These are phyloP conservation scores for Cantharis rustica DNA, from an alignment of 2,888 invertebrate species.

Conservation along the genomic window DNA sequence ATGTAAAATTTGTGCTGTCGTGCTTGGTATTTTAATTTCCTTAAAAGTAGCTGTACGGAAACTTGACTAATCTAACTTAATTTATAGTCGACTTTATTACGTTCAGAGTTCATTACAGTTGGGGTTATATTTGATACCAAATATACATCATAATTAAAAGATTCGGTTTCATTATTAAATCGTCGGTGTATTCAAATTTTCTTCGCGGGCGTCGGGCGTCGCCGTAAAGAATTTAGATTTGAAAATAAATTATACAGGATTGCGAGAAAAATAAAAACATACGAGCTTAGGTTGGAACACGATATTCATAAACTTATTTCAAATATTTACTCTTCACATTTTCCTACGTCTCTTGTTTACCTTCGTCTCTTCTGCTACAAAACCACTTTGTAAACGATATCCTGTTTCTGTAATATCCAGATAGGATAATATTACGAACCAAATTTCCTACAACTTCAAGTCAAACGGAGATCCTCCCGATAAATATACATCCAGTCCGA, in stretches of 20 bases:
- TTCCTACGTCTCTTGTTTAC: slow-evolving; percentile 43
- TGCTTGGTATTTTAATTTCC: slow-evolving; percentile 31
- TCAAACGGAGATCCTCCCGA: background rate
- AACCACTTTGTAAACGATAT: slow-evolving; percentile 40
- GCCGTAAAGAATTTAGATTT: background rate
- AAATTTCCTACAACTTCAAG: slow-evolving; percentile 9
- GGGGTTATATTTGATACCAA: slow-evolving; percentile 24
- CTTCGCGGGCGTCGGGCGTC: background rate
- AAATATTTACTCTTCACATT: slow-evolving; percentile 39
- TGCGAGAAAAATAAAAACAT: background rate
- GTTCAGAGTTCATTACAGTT: slow-evolving; percentile 26
- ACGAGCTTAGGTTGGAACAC: slow-evolving; percentile 14
- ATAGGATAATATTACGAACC: slow-evolving; percentile 31
- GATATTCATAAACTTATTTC: slow-evolving; percentile 37
- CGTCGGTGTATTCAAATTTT: background rate
- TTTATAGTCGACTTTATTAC: slow-evolving; percentile 29
- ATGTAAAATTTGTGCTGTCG: slow-evolving; percentile 28
- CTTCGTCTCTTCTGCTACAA: slow-evolving; percentile 36
- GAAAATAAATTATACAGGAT: background rate
- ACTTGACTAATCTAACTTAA: slow-evolving; percentile 29
- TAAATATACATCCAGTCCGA: background rate
- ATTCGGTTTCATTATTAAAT: slow-evolving; percentile 8
- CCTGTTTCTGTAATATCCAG: slow-evolving; percentile 33
- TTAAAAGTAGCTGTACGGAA: slow-evolving; percentile 30
- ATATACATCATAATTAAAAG: slow-evolving; percentile 24